A percentile compares a stretch with the other conserved stretches of the same genome.
Conservation (phyloP, 2,797 vertebrate species). For the Halcyon chelicuti region DNA sequence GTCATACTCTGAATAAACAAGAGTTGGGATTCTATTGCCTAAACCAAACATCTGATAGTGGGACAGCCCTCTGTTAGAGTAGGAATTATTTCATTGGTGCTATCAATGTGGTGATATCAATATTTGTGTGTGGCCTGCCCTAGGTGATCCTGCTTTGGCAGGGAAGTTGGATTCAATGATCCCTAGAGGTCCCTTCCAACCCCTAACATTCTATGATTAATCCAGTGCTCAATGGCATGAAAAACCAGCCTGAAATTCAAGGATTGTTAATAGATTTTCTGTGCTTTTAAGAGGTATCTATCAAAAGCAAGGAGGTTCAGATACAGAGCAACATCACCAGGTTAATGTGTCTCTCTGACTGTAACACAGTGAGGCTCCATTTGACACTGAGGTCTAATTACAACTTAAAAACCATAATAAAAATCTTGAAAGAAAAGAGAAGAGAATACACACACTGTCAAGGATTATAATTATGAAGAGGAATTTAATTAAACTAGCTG, state of each 20-base stretch:
- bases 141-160: too few species aligned
- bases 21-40: not conserved
- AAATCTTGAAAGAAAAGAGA: not conserved
- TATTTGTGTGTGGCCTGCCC: too few species aligned
- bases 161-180: too few species aligned
- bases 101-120: not conserved
- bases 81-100: not conserved
- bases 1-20: not conserved
- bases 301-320: rapidly evolving
- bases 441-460: not conserved
- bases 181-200: too few species aligned
- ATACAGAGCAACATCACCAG: not conserved
- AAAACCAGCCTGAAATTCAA: not conserved
- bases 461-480: not conserved
- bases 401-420: not conserved
- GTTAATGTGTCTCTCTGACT: not conserved
- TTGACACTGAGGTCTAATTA: not conserved
- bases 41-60: not conserved
- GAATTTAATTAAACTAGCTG: not conserved
- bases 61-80: not conserved
- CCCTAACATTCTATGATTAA: too few species aligned
- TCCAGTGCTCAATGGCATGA: not conserved
- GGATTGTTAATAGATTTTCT: not conserved
- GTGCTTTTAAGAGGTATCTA: not conserved
- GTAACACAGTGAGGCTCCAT: not conserved